Conservation (phyloP, 2,113 vertebrate genomes). For the Pterophyllum scalare region DNA sequence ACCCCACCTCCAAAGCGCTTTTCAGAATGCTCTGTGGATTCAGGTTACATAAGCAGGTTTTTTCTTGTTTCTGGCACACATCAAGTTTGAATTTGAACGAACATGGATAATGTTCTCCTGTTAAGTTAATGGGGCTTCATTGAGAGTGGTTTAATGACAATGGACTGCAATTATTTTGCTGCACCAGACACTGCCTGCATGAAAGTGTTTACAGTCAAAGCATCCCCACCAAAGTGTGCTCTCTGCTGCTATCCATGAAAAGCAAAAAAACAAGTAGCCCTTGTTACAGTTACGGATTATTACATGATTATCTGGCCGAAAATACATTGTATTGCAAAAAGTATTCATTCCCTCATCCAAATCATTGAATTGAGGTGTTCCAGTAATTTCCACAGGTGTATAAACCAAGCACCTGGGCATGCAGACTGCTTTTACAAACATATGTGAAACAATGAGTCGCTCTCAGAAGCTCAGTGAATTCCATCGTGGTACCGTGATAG, state of each 20-base stretch:
- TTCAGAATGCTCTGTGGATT: conserved; percentile 12
- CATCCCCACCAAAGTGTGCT: not conserved
- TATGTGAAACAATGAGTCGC: no score
- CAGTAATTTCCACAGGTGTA: no score
- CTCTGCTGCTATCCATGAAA: not conserved
- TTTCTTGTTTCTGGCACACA: conserved; percentile 8
- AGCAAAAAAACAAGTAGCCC: not conserved
- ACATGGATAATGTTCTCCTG: conserved; percentile 19
- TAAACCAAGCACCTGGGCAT: no score
- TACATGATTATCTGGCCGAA: not conserved
- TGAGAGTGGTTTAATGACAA: conserved; percentile 32
- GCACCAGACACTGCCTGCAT: conserved; percentile 6
- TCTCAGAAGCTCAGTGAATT: no score
- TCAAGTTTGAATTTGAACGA: conserved; percentile 42
- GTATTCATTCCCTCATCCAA: no score
- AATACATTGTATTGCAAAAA: no score
- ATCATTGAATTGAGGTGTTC: no score
- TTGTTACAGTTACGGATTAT: not conserved
- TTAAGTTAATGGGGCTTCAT: conserved; percentile 39
- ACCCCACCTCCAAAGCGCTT: conserved; percentile 25
- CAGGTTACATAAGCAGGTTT: conserved; percentile 8
- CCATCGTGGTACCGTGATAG: no score
- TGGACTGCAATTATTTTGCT: conserved; percentile 44
- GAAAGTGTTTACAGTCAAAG: conserved; percentile 39
- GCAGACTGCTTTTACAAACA: no score